These are phyloP conservation scores for Phaethon lepturus DNA, from an alignment of 2,113 vertebrate species.

Conservation along the genomic window DNA sequence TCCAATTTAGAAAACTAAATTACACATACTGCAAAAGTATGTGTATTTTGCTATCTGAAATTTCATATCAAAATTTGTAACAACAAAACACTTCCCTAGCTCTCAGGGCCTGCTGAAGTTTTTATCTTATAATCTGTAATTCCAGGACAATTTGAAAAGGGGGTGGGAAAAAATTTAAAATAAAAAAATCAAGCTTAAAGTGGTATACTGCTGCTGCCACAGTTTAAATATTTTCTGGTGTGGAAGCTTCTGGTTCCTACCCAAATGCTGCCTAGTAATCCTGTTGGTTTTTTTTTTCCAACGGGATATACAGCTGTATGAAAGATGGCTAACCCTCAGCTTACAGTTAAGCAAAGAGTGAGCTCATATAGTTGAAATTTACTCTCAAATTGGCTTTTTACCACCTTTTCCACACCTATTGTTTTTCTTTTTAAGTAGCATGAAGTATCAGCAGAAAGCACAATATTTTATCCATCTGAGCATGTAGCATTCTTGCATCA, in stretches of 20 bases:
- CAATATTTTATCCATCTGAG: slow-evolving; percentile 69
- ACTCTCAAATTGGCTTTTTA: slow-evolving; percentile 40
- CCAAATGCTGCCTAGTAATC: not conserved
- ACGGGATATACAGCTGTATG: not conserved
- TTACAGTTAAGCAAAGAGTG: slow-evolving; percentile 60
- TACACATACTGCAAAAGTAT: not conserved
- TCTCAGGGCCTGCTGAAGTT: not conserved
- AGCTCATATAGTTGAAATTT: slow-evolving; percentile 39
- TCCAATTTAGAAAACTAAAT: slow-evolving; percentile 76
- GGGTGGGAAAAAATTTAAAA: not conserved
- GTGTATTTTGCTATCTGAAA: slow-evolving; percentile 68
- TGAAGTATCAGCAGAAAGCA: slow-evolving; percentile 63
- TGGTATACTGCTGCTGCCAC: not conserved
- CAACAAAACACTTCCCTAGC: slow-evolving; percentile 26
- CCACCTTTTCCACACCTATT: slow-evolving; percentile 19
- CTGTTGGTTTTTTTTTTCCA: not conserved
- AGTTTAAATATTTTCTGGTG: not conserved
- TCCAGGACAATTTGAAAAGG: not conserved
- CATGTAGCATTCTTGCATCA: slow-evolving; percentile 65
- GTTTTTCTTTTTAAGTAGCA: slow-evolving; percentile 34
- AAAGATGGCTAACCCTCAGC: slow-evolving; percentile 23
- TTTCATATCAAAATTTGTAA: slow-evolving; percentile 53
- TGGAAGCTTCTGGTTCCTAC: not conserved
- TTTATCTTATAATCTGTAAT: not conserved
- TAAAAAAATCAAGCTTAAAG: not conserved